Evolutionary conservation across 2,888 invertebrate genomes (phyloP).

Genomic region (Escarpia spicata): DNA sequence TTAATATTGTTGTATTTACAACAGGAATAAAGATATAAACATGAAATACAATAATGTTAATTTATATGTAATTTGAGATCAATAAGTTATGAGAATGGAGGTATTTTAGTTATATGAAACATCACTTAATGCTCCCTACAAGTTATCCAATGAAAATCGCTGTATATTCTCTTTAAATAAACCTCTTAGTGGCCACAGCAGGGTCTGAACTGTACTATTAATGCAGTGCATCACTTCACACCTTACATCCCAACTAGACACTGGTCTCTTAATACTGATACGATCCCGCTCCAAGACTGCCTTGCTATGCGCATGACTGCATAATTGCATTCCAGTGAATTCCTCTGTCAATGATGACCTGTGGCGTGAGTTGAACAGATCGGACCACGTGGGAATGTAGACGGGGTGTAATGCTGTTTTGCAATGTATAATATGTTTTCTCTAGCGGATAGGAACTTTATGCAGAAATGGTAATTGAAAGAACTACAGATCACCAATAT

Average conservation of each 20-base stretch:
- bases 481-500: background rate
- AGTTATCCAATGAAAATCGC: background rate
- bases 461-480: background rate
- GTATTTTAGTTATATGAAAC: too few species aligned
- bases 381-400: background rate
- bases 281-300: background rate
- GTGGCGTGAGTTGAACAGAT: background rate
- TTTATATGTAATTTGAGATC: too few species aligned
- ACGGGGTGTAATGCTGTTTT: background rate
- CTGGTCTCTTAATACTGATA: background rate
- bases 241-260: background rate
- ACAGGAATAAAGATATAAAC: too few species aligned
- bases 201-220: background rate
- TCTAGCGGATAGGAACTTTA: background rate
- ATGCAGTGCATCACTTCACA: background rate
- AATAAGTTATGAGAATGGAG: too few species aligned
- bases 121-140: too few species aligned
- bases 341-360: background rate
- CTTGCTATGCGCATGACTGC: background rate
- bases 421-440: background rate
- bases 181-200: background rate
- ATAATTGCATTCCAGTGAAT: background rate
- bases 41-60: too few species aligned
- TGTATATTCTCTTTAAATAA: background rate
- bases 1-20: too few species aligned